Conservation (phyloP, 2,797 vertebrate species). For the Corythornis leucogaster region DNA sequence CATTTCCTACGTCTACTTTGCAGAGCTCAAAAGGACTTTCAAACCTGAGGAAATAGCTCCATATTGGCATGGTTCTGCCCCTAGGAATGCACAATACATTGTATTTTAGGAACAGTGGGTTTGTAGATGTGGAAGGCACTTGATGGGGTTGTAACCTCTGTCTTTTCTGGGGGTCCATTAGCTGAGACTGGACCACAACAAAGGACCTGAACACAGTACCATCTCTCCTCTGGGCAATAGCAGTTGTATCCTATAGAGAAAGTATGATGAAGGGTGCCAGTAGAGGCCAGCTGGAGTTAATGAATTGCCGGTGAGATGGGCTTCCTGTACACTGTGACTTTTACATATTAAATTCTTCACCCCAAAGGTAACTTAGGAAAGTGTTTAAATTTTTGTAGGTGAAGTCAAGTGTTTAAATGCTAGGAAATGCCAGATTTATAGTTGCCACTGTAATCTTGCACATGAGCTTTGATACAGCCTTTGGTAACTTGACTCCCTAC, state of each 20-base stretch:
- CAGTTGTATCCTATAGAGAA: not conserved
- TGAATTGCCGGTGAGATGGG: not conserved
- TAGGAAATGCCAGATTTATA: conserved; percentile 22
- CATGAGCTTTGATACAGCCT: not conserved
- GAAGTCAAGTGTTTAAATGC: not conserved
- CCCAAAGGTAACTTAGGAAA: not conserved
- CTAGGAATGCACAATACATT: not conserved
- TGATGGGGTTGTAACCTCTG: not conserved
- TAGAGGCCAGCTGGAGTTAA: not conserved
- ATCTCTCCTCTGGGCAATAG: not conserved
- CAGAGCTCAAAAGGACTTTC: not conserved
- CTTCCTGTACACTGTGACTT: not conserved
- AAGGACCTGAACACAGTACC: not conserved
- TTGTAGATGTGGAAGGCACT: not conserved
- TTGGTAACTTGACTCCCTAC: not conserved
- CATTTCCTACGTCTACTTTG: not conserved
- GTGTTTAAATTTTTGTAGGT: not conserved
- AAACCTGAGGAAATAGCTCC: not conserved
- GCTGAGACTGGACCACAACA: not conserved
- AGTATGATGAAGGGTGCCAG: not conserved
- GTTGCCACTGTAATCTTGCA: conserved; percentile 12
- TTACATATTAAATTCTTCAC: not conserved
- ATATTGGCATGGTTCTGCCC: not conserved
- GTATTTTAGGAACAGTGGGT: not conserved
- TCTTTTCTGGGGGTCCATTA: not conserved